Base-by-base conservation (phyloP, 2,797 vertebrate species). In the Capromys pilorides region DNA sequence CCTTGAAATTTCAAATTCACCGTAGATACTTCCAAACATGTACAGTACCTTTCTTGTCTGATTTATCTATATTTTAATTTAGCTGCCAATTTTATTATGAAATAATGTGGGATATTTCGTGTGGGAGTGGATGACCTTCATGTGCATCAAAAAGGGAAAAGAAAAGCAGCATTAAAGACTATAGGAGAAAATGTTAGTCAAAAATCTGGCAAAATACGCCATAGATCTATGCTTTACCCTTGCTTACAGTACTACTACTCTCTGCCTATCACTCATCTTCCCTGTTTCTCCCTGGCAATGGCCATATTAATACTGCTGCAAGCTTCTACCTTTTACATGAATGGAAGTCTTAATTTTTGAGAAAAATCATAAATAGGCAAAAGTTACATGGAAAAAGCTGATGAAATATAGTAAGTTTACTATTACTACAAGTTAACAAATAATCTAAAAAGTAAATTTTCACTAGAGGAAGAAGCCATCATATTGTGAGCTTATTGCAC, bases 1-100 rank as follows among this genome's bases (percentile, higher is more conserved):
- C 96, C 96, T 97, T 97, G 95, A 97, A 95, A 96, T 94, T 96
- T 95, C 73, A 94, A 64, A 92, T 91, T 88, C 59, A 79, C 81
- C 86, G 73, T 64, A 91, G 88, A 91, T 0, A 4, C 78, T 96
- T 92, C 77, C 69, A 93, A 69, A 96, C 93, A 90, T 10, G 8
- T 75, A 96, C 75, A 91, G 88, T 92, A 95, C 88, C 92, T 95
- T 86, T 86, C 92, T 66, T 92, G 75, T 77, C 95, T 86, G 85
- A 67, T 97, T 97, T 97, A 96, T 95, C 97, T 96, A 86, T 93
- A n/a, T 94, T 95, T 92, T 96, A 36, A 91, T 86, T 91, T 88
- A 51, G 80, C 94, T 97, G 84, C 86, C 96, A 96, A 86, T n/a
- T 80, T 85, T 71, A 51, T 78, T 64, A 54, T 86, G 85, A 84